Evolutionary conservation across 92 coral and sea anemone species (phyloP), one percentile per base, ranked within the genome.

Genomic region (Epizoanthus stellaris): DNA sequence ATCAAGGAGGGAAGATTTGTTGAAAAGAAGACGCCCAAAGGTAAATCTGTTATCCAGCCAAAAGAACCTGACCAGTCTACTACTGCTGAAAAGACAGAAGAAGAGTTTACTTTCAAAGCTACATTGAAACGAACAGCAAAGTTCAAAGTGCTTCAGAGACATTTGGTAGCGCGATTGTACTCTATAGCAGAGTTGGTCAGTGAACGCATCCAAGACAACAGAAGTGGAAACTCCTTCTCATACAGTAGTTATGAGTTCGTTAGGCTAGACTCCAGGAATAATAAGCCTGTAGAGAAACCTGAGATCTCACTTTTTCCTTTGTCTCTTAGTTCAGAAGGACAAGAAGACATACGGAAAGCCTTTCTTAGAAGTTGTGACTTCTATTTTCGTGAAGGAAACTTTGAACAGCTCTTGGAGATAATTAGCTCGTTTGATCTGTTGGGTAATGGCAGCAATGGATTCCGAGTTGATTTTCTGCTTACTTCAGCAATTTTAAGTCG

Each of bases 141-240:
- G 40, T 97, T 92, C 62, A 98, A 96, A 14, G 67, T 88, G 34
- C 92, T 97, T 42, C 99, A 94, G 88, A 93, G 99, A 30, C 92
- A 91, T 81, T 74, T 97, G 23, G 93, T 90, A 5, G 89, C 95
- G n/a, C 88, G 88, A 57, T 88, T 97, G 74, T 90, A 95, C 74
- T 83, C 94, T 20, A 80, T 97, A 30, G 91, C 98, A n/a, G 91
- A 97, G 43, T 88, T 97, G 71, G 87, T 97, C 54, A 86, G 88
- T 7, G 82, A 90, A 17, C 54, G 76, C 13, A 87, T 92, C 40
- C 86, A 67, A 54, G 93, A 92, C 11, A 81, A 81, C 42, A 79
- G 84, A 25, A 60, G 68, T n/a, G 56, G 85, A 4, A 85, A 70
- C 57, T 88, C 86, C 17, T 89, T 84, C 60, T 85, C 77, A 21